Percentiles rank a stretch among this genome's conserved stretches.
phyloP scores from a whole-genome alignment of 2,888 invertebrate species.

The Drosophila fungiperda region DNA sequence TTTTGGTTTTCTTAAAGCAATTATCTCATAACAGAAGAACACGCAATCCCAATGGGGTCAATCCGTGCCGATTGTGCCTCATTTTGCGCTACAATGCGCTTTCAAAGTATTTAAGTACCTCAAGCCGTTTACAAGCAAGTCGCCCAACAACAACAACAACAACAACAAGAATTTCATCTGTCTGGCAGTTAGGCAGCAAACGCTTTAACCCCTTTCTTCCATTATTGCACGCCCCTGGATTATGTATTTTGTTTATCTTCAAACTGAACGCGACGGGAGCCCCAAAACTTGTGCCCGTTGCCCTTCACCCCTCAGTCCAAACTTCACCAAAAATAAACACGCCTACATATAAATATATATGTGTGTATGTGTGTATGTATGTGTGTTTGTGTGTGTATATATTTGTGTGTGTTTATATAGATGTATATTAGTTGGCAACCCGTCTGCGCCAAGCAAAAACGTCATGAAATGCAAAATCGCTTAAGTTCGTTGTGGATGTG shows the following conservation, averaged over 20 bases:
- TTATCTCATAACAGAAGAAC: conserved; percentile 67
- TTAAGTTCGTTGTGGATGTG: conserved; percentile 65
- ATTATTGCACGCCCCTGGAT: conserved; percentile 66
- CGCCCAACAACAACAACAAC: conserved; percentile 32
- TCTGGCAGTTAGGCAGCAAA: conserved; percentile 39
- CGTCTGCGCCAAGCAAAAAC: conserved; percentile 54
- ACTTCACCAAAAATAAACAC: conserved; percentile 40
- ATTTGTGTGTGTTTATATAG: not conserved
- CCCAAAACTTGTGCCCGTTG: conserved; percentile 25
- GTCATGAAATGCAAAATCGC: conserved; percentile 81
- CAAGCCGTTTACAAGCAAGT: conserved; percentile 60
- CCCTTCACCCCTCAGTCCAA: conserved; percentile 30
- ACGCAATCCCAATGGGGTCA: conserved; percentile 68
- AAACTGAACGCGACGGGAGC: conserved; percentile 51
- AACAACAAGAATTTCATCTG: conserved; percentile 48
- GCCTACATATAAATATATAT: conserved; percentile 10
- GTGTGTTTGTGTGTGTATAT: not conserved
- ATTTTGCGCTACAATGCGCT: conserved; percentile 78
- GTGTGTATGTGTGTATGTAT: not conserved
- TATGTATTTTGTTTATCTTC: conserved; percentile 80
- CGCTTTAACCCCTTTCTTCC: conserved; percentile 65
- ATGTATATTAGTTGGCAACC: conserved; percentile 16
- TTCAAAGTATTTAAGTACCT: conserved; percentile 77
- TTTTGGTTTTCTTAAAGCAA: conserved; percentile 65
- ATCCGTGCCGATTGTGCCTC: conserved; percentile 68